These are phyloP conservation scores for Halichoerus grypus DNA, from an alignment of 2,113 vertebrate genomes.

Conservation along the genomic window DNA sequence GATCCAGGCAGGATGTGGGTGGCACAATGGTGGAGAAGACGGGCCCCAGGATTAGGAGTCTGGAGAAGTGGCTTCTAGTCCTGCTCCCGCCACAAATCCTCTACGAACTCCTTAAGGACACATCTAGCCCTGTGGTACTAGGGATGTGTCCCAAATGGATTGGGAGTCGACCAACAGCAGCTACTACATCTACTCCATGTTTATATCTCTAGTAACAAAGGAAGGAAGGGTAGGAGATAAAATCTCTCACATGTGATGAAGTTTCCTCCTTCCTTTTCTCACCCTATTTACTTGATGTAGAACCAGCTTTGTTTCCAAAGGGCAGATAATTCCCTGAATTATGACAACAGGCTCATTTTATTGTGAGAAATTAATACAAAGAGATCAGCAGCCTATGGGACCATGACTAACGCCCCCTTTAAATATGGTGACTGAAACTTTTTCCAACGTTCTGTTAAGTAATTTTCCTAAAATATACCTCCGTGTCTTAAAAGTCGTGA, in stretches of 20 bases:
- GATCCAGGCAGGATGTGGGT: rapidly evolving
- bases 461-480: slow-evolving; percentile 41
- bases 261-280: background rate
- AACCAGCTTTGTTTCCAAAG: background rate
- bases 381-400: background rate
- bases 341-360: slow-evolving; percentile 13
- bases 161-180: background rate
- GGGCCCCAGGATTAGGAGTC: background rate
- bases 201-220: background rate
- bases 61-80: background rate
- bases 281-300: background rate
- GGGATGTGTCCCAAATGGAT: background rate
- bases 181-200: background rate
- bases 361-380: slow-evolving; percentile 37
- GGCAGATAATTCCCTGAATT: background rate
- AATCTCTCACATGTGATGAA: background rate
- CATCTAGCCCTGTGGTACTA: background rate
- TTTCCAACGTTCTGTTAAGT: background rate
- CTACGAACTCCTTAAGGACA: background rate
- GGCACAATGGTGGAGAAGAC: background rate
- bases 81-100: background rate
- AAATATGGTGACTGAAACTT: background rate
- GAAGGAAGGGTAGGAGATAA: background rate
- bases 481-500: slow-evolving; percentile 46
- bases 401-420: background rate